Base-by-base conservation (phyloP, 2,113 vertebrate species). In the Natator depressus region DNA sequence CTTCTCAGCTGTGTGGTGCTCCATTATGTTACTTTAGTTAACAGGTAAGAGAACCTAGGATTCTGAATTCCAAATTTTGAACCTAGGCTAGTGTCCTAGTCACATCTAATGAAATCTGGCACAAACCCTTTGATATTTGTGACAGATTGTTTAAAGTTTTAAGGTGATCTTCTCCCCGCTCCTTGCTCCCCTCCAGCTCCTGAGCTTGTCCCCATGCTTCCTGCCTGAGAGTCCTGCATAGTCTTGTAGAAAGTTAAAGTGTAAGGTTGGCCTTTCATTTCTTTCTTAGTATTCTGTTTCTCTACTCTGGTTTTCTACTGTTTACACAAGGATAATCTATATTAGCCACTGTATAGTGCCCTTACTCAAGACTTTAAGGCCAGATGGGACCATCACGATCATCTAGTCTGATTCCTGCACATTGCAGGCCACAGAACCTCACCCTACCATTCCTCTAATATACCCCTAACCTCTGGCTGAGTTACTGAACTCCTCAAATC, bases 1-100 rank as follows among this genome's bases (percentile, higher is more conserved):
- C 89, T 95, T 86, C 51, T 82, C 51, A 3, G n/a, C 35, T 93
- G 84, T 49, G 55, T 75, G 88, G 93, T 91, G 75, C 82, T 78
- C 87, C 49, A 22, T 76, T 38, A 20, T 8, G 55, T 90, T 53
- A 78, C 42, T 92, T 42, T 42, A 42, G 87, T 92, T 84, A 72
- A 54, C 85, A 24, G 69, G 54, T 89, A 50, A 87, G 89, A 88
- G 19, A 47, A 27, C 50, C 47, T 85, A 29, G 51, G 22, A 38
- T 82, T 82, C 50, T n/a, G 35, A 54, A n/a, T 81, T 81, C 50
- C 22, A 82, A 54, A 13, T 82, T 54, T 38, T 82, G 80, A 51
- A 54, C 22, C 80, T 38, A 54, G 35, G 80, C 35, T 51, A 81
- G 22, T 38, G 6, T 16, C 35, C 24, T 27, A 25, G 38, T 47